Evolutionary conservation across 2,888 invertebrate species (phyloP).

Genomic region (Malacosoma neustria): DNA sequence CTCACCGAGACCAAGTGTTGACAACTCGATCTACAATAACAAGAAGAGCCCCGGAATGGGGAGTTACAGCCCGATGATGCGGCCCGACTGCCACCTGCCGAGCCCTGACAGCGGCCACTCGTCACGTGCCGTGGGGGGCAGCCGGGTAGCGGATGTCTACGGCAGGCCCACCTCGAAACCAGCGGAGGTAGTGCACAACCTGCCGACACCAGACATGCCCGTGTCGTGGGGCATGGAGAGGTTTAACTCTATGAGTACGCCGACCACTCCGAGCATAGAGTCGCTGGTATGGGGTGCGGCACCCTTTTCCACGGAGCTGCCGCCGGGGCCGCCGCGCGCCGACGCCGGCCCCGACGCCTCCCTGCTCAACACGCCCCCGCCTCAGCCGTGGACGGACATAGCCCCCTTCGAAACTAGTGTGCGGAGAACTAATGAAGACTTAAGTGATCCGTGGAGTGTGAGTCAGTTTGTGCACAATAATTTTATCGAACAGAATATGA

Average conservation of each 20-base stretch:
- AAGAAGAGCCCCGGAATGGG: slow-evolving; percentile 61
- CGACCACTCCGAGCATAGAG: slow-evolving; percentile 37
- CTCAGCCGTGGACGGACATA: slow-evolving; percentile 45
- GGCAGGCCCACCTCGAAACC: slow-evolving; percentile 38
- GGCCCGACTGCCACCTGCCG: slow-evolving; percentile 53
- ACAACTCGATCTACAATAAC: slow-evolving; percentile 38
- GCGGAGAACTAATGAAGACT: slow-evolving; percentile 33
- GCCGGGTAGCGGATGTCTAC: slow-evolving; percentile 40
- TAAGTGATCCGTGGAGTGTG: slow-evolving; percentile 53
- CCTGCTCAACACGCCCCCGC: slow-evolving; percentile 47
- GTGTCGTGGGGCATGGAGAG: slow-evolving; percentile 47
- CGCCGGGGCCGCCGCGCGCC: slow-evolving; percentile 23
- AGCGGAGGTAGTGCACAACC: slow-evolving; percentile 36
- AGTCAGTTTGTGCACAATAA: slow-evolving; percentile 55
- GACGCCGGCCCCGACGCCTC: slow-evolving; percentile 30
- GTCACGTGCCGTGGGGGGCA: slow-evolving; percentile 25
- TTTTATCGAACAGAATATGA: slow-evolving; percentile 54
- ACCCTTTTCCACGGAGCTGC: slow-evolving; percentile 29
- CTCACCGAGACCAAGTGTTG: slow-evolving; percentile 59
- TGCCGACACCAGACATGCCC: slow-evolving; percentile 35
- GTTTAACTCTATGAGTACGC: slow-evolving; percentile 34
- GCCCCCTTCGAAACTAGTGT: slow-evolving; percentile 42
- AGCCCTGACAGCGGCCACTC: slow-evolving; percentile 47
- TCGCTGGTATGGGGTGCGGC: slow-evolving; percentile 48
- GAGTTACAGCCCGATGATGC: slow-evolving; percentile 58